Conservation (phyloP, 2,888 invertebrate species). For the Fissipunctia ypsillon region DNA sequence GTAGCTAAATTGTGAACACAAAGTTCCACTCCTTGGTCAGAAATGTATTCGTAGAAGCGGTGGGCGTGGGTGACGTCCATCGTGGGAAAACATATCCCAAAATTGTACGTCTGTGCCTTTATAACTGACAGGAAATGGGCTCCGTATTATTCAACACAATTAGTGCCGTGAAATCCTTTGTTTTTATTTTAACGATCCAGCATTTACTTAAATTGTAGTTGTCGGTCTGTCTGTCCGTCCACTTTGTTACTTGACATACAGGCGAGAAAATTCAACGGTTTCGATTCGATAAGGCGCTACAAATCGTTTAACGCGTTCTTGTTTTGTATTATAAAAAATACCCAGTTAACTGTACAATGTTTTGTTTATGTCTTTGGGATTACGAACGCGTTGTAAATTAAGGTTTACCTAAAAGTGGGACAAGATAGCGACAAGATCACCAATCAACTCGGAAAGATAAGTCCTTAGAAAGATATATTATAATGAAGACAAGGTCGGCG, state of each 20-base stretch:
- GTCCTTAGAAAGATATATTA: constrained; percentile 82
- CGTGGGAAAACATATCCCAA: constrained; percentile 87
- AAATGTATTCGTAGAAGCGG: constrained; percentile 86
- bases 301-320: constrained; percentile 39
- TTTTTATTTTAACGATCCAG: constrained; percentile 68
- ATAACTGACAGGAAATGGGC: constrained; percentile 75
- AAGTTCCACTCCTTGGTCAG: constrained; percentile 81
- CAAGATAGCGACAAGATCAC: constrained; percentile 77
- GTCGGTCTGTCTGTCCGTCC: constrained; percentile 69
- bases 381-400: constrained; percentile 67
- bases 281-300: constrained; percentile 45
- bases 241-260: constrained; percentile 69
- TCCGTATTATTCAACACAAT: constrained; percentile 73
- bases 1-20: constrained; percentile 84
- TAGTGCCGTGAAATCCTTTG: constrained; percentile 69
- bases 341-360: constrained; percentile 45
- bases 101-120: constrained; percentile 78
- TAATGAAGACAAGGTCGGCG: constrained; percentile 85
- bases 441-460: constrained; percentile 77
- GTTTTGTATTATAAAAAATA: constrained; percentile 40
- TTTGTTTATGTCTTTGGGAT: constrained; percentile 65
- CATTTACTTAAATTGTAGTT: constrained; percentile 72
- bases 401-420: constrained; percentile 61
- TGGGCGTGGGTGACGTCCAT: constrained; percentile 82
- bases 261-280: constrained; percentile 59